Evolutionary conservation across 2,888 invertebrate genomes (phyloP).

Genomic region (Agonum fuliginosum): DNA sequence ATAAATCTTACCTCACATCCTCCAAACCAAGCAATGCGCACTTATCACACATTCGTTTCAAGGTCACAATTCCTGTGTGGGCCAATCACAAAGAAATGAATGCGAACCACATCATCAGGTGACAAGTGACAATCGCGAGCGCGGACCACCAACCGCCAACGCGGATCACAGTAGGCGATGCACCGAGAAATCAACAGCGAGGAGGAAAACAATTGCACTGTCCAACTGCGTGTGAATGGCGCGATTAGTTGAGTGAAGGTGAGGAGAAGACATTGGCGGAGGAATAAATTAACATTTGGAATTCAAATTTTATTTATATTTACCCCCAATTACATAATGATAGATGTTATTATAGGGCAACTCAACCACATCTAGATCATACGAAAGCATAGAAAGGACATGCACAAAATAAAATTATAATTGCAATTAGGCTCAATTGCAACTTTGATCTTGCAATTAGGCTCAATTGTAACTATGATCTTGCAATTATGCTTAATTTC

Average conservation of each 20-base stretch:
- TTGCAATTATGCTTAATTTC: too few species aligned
- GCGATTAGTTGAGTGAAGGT: background rate
- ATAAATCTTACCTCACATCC: slow-evolving; percentile 18
- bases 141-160: slow-evolving; percentile 24
- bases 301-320: too few species aligned
- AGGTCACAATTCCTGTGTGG: slow-evolving; percentile 28
- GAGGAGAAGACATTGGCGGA: slow-evolving; percentile 1
- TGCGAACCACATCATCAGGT: slow-evolving; percentile 2
- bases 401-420: too few species aligned
- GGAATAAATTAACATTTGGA: background rate
- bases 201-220: slow-evolving; percentile 31
- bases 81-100: slow-evolving; percentile 11
- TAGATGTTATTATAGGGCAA: too few species aligned
- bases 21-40: background rate
- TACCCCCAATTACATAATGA: too few species aligned
- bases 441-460: too few species aligned
- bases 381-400: too few species aligned
- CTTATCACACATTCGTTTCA: background rate
- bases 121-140: slow-evolving; percentile 2
- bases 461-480: too few species aligned
- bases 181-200: background rate
- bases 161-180: slow-evolving; percentile 5
- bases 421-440: too few species aligned
- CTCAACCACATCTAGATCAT: too few species aligned
- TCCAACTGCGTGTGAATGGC: background rate